Conservation (phyloP, 2,888 invertebrate genomes). For the Ennomos quercinarius region DNA sequence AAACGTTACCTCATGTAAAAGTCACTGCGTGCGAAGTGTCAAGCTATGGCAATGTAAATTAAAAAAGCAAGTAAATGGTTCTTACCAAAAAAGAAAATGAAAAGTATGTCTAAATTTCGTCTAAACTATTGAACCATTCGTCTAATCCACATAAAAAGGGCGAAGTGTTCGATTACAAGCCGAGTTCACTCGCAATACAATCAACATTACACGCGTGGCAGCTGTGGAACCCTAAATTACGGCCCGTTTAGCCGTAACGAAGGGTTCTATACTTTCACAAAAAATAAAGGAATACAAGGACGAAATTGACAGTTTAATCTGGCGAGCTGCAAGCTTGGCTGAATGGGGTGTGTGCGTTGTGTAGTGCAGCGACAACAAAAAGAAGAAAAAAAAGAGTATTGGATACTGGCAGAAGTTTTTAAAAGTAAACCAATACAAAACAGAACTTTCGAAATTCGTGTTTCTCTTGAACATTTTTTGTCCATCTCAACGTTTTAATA, state of each 20-base stretch:
- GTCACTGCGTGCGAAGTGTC: constrained; percentile 1
- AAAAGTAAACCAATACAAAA: constrained; percentile 16
- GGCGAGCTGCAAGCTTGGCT: constrained; percentile 59
- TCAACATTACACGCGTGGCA: constrained; percentile 79
- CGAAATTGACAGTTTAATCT: constrained; percentile 80
- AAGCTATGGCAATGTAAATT: background rate
- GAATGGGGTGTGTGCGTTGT: constrained; percentile 47
- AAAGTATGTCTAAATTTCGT: too few relatives aligned
- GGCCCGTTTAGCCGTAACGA: constrained; percentile 68
- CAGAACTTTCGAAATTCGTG: too few relatives aligned
- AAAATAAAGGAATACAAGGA: constrained; percentile 57
- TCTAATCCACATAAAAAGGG: constrained; percentile 64
- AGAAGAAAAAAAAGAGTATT: constrained; percentile 42
- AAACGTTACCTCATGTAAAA: background rate
- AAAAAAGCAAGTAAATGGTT: too few relatives aligned
- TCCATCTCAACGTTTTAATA: too few relatives aligned
- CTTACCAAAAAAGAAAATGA: too few relatives aligned
- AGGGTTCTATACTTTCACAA: constrained; percentile 65
- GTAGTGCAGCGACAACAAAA: constrained; percentile 43
- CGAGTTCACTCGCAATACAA: constrained; percentile 71
- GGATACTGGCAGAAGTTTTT: constrained; percentile 13
- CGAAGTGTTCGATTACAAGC: constrained; percentile 66
- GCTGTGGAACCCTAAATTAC: constrained; percentile 81
- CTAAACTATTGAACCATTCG: constrained; percentile 43
- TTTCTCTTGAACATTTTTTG: too few relatives aligned